Evolutionary conservation across 2,797 vertebrate genomes (phyloP).

Genomic region (Channallabes apus): DNA sequence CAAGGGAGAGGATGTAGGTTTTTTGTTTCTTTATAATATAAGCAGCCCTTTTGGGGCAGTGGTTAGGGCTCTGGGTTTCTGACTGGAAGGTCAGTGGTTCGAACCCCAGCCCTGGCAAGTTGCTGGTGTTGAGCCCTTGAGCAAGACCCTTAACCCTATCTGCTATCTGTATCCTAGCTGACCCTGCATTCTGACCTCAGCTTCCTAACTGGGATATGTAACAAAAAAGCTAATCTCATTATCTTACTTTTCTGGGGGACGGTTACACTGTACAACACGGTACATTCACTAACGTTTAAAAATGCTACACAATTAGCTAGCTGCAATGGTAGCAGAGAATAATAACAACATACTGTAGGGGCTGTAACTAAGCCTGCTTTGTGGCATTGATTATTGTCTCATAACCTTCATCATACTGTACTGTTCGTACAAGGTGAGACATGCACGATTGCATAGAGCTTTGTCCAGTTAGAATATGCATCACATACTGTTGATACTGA

Average conservation of each 20-base stretch:
- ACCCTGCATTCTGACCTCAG: too few species aligned
- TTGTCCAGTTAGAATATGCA: background rate
- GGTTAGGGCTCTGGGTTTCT: too few species aligned
- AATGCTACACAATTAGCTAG: background rate
- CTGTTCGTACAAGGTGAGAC: background rate
- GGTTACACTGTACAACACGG: background rate
- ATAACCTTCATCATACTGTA: background rate
- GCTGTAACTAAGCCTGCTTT: background rate
- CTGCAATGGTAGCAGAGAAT: background rate
- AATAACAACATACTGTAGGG: background rate
- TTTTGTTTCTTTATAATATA: background rate
- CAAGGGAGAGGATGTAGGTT: background rate
- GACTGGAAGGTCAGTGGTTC: too few species aligned
- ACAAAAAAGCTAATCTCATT: too few species aligned
- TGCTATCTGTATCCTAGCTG: too few species aligned
- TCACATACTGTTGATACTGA: background rate
- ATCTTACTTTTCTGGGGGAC: too few species aligned
- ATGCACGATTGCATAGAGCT: background rate
- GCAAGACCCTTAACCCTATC: too few species aligned
- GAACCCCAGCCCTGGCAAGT: too few species aligned
- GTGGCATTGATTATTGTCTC: background rate
- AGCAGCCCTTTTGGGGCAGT: background rate
- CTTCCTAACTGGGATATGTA: too few species aligned
- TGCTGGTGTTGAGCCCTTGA: too few species aligned
- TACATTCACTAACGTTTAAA: background rate